Percentiles rank a stretch among this genome's conserved stretches.
These are phyloP conservation scores for Hyposoter didymator DNA, from an alignment of 2,888 invertebrate species.

Conservation along the genomic window DNA sequence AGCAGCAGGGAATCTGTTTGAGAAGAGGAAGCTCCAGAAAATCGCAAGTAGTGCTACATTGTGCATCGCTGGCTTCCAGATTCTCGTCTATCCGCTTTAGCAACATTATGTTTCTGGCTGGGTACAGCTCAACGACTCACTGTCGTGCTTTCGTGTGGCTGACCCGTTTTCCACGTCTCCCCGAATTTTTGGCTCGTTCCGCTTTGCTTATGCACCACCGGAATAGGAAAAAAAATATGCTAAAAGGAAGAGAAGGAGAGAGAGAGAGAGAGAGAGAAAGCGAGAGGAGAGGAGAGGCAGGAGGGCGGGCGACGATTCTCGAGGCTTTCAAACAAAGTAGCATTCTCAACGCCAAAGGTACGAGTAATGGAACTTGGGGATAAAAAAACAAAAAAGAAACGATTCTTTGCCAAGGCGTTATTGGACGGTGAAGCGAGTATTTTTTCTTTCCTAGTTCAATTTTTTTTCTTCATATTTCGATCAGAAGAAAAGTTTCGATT, in stretches of 20 bases:
- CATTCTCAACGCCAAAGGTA: slow-evolving; percentile 50
- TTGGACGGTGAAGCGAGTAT: slow-evolving; percentile 26
- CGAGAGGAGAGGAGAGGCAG: neutral
- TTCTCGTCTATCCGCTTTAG: slow-evolving; percentile 45
- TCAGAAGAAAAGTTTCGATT: neutral
- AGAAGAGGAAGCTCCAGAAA: neutral
- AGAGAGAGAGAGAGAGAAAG: slow-evolving; percentile 46
- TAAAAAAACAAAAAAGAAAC: slow-evolving; percentile 18
- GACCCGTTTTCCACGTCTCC: slow-evolving; percentile 45
- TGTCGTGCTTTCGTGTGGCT: slow-evolving; percentile 37
- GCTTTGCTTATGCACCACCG: slow-evolving; percentile 32
- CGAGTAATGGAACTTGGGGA: slow-evolving; percentile 35
- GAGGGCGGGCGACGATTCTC: slow-evolving; percentile 10
- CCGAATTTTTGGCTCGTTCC: slow-evolving; percentile 53
- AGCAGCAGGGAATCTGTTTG: slow-evolving; percentile 3
- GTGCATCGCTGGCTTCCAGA: slow-evolving; percentile 6
- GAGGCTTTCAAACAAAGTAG: slow-evolving; percentile 55
- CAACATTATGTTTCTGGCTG: slow-evolving; percentile 46
- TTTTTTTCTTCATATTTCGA: slow-evolving; percentile 11
- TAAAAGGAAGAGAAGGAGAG: slow-evolving; percentile 9
- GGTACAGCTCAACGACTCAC: slow-evolving; percentile 11
- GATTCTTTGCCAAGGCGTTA: slow-evolving; percentile 43
- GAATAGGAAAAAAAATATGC: slow-evolving; percentile 54
- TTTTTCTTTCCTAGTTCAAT: neutral
- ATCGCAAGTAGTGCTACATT: neutral